Conservation (phyloP, 1,140 invertebrate species). For the Papilio xuthus region DNA sequence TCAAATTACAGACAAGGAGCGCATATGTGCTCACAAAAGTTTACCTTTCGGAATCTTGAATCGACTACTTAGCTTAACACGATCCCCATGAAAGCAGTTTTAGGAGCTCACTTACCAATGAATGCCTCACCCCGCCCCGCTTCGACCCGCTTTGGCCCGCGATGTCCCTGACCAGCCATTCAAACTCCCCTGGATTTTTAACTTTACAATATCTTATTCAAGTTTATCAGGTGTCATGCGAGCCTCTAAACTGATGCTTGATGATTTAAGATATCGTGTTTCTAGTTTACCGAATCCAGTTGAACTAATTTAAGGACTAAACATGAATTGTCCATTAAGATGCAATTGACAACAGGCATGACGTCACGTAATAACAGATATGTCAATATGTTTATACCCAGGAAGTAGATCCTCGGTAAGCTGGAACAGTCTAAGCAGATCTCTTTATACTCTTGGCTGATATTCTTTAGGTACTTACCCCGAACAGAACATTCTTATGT, state of each 20-base stretch:
- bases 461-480: no score
- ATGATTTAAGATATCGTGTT: neutral
- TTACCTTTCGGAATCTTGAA: constrained; percentile 63
- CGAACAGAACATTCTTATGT: no score
- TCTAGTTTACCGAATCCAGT: neutral
- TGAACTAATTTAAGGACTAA: no score
- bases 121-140: constrained; percentile 54
- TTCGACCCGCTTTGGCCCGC: constrained; percentile 41
- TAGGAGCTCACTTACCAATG: constrained; percentile 75
- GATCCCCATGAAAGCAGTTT: constrained; percentile 56
- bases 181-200: constrained; percentile 68
- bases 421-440: no score
- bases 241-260: constrained; percentile 61
- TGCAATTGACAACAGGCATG: no score
- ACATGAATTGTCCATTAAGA: no score
- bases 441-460: no score
- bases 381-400: no score
- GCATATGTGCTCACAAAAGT: constrained; percentile 49
- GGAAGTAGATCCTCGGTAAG: no score
- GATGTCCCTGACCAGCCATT: constrained; percentile 62
- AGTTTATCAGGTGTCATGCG: constrained; percentile 41
- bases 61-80: constrained; percentile 57
- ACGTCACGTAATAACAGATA: no score
- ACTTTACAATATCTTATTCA: constrained; percentile 51
- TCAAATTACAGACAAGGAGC: constrained; percentile 48